Evolutionary conservation across 2,113 vertebrate species (phyloP).

Genomic region (Sylvietta virens): DNA sequence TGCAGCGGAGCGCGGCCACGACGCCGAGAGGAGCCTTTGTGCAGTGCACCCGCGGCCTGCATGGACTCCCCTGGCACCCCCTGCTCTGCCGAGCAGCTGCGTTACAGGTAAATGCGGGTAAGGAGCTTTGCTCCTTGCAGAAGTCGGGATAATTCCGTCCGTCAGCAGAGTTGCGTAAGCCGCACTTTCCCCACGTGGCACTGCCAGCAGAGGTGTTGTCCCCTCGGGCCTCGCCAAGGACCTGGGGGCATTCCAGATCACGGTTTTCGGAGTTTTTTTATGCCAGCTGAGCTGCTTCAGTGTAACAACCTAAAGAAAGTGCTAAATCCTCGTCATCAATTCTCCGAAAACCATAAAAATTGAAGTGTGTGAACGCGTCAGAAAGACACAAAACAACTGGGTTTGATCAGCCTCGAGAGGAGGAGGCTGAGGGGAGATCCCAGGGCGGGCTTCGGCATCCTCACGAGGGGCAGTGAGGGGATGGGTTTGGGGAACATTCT

Average conservation of each 20-base stretch:
- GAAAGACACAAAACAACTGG: neutral
- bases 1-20: neutral
- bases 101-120: neutral
- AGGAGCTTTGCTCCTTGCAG: slow-evolving; percentile 23
- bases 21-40: neutral
- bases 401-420: neutral
- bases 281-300: neutral
- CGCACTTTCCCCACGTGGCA: neutral
- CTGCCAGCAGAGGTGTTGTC: neutral
- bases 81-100: neutral
- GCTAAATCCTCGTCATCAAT: neutral
- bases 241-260: accelerated
- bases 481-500: neutral
- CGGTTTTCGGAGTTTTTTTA: neutral
- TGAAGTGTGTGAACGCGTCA: accelerated
- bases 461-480: neutral
- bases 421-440: neutral
- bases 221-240: neutral
- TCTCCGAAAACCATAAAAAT: neutral
- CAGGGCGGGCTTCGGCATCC: neutral
- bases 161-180: neutral
- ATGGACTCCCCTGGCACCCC: neutral
- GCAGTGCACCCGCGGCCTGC: neutral
- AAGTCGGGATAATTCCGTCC: neutral
- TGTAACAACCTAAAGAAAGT: neutral